Percentiles rank a stretch among this genome's conserved stretches.
Conservation (phyloP, 2,113 vertebrate species). For the Charadrius vociferus region DNA sequence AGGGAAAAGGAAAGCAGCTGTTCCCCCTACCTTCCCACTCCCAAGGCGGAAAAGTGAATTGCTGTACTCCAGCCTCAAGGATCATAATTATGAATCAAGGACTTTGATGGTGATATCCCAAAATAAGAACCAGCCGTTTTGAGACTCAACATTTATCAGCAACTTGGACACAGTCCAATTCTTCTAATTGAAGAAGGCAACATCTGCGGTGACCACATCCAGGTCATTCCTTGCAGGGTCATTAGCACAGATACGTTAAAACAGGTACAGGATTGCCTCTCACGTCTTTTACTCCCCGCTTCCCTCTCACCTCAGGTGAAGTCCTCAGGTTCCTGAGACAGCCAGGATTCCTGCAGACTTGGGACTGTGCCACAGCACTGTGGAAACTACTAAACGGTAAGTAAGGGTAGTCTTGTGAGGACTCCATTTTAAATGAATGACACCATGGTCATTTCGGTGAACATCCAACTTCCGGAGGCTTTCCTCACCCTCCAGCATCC, state of each 20-base stretch:
- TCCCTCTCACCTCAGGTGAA: neutral
- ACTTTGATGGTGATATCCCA: conserved; percentile 35
- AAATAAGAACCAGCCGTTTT: conserved; percentile 47
- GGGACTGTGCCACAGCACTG: neutral
- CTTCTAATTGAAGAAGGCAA: neutral
- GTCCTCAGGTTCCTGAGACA: neutral
- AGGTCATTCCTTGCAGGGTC: neutral
- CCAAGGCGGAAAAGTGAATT: conserved; percentile 25
- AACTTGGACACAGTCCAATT: conserved; percentile 21
- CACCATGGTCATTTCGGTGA: neutral
- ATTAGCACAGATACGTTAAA: neutral
- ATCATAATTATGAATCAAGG: conserved; percentile 23
- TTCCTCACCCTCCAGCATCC: conserved; percentile 17
- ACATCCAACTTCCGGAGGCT: neutral
- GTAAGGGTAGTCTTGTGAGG: neutral
- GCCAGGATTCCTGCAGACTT: neutral
- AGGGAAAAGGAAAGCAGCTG: conserved; percentile 20
- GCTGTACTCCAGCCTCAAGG: conserved; percentile 25
- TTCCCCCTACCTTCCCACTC: neutral
- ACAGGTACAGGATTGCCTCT: neutral
- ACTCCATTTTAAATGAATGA: neutral
- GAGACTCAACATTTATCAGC: conserved; percentile 25
- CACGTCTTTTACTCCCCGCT: neutral
- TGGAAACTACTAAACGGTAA: neutral
- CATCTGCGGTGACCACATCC: neutral